These are phyloP conservation scores for Labia minor DNA, from an alignment of 2,888 invertebrate genomes.

Conservation along the genomic window DNA sequence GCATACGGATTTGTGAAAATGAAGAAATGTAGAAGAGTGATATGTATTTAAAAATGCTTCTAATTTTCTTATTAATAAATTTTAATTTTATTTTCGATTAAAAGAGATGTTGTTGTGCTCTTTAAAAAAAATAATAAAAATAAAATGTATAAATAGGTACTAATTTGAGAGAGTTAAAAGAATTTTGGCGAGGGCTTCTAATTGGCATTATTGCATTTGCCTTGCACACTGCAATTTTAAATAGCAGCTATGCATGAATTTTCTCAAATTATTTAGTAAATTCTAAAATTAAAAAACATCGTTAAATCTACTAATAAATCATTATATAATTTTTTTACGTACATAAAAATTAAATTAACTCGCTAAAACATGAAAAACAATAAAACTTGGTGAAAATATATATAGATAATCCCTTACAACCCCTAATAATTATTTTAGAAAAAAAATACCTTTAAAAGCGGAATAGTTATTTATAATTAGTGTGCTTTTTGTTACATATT, in stretches of 20 bases:
- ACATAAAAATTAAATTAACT: neutral
- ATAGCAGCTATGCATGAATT: neutral
- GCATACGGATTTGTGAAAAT: too few relatives aligned
- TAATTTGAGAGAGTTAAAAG: neutral
- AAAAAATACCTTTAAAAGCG: too few relatives aligned
- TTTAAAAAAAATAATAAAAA: neutral
- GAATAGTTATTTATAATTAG: too few relatives aligned
- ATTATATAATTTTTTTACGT: slow-evolving; percentile 3
- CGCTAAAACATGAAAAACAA: neutral
- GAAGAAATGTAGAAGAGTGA: too few relatives aligned
- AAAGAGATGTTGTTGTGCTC: slow-evolving; percentile 23
- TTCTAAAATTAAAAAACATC: neutral
- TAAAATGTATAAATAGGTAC: neutral
- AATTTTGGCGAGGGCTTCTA: neutral
- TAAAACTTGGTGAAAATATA: neutral
- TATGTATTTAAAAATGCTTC: too few relatives aligned
- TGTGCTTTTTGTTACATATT: too few relatives aligned
- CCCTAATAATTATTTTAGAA: too few relatives aligned
- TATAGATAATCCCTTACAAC: too few relatives aligned
- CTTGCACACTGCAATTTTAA: neutral
- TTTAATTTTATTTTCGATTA: too few relatives aligned
- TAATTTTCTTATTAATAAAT: too few relatives aligned
- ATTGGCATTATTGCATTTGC: neutral
- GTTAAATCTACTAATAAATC: slow-evolving; percentile 1
- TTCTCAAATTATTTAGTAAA: neutral